Conservation (phyloP, 2,888 invertebrate genomes). For the Catocala nupta region DNA sequence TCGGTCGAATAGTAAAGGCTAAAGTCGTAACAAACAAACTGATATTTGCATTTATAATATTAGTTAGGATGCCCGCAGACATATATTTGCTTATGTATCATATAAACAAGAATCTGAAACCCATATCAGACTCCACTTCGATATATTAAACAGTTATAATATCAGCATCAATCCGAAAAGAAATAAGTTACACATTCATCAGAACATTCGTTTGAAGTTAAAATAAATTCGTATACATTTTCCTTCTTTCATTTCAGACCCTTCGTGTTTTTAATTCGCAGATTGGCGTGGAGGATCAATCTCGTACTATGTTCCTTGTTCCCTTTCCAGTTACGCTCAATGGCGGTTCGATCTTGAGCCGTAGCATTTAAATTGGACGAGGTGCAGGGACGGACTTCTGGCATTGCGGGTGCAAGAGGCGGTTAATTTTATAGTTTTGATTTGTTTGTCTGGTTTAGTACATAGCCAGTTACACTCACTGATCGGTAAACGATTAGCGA, state of each 20-base stretch:
- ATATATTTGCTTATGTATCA: too few relatives aligned
- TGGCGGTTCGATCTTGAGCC: slow-evolving; percentile 46
- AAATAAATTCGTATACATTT: background rate
- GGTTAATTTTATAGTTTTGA: slow-evolving; percentile 3
- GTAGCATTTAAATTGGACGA: slow-evolving; percentile 59
- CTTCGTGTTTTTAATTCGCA: slow-evolving; percentile 20
- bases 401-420: slow-evolving; percentile 2
- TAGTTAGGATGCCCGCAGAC: too few relatives aligned
- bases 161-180: too few relatives aligned
- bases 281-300: slow-evolving; percentile 38
- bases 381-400: slow-evolving; percentile 26
- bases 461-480: too few relatives aligned
- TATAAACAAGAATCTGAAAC: too few relatives aligned
- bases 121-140: too few relatives aligned
- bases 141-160: too few relatives aligned
- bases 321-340: slow-evolving; percentile 38
- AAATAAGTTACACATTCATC: background rate
- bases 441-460: background rate
- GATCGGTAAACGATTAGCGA: too few relatives aligned
- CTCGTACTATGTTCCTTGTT: slow-evolving; percentile 26
- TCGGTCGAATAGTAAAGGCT: too few relatives aligned
- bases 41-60: too few relatives aligned
- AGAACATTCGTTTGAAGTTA: slow-evolving; percentile 6
- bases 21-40: too few relatives aligned
- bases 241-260: slow-evolving; percentile 2